Evolutionary conservation across 2,113 vertebrate genomes (phyloP), one percentile per base, ranked within the genome.

Genomic region (Trogon melanurus): DNA sequence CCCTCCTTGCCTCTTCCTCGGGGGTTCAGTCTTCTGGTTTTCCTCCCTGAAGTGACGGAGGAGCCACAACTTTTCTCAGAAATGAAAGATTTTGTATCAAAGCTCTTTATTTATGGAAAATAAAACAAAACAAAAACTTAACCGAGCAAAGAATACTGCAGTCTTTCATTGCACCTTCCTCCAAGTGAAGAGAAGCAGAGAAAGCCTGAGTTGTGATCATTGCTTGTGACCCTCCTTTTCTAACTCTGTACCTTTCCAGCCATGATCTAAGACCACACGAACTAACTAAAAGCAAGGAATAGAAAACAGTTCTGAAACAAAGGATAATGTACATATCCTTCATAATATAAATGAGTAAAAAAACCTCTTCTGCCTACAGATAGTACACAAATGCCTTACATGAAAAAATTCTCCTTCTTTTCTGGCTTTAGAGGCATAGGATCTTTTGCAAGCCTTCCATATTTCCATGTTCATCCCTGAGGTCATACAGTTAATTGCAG

Each of bases 311-410:
- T 53, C 5, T 27, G 4, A 16, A 10, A 23, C 18, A 29, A 16
- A 34, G 1, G 2, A 1, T 44, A 21, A 19, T 15, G n/a, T 7
- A 14, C 7, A 9, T 16, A 14, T 9, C 1, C 2, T 64, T 72
- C 44, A 29, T 79, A 29, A 61, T 17, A 13, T 32, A 53, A 57
- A 2, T 5, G 10, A 23, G 2, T 50, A 66, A 17, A 47, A 72
- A 81, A 51, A 0, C 6, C 6, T 79, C 12, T 16, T 79, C 32
- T 57, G 10, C 11, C 13, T 23, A 36, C 16, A 21, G 11, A 11
- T 21, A 47, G 3, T 6, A 10, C 6, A 57, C 17, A 56, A 67
- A 67, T 47, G 15, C 3, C 16, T 72, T 41, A 4, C 10, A 12
- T 16, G 6, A 3, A 41, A 74, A 41, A 10, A 41, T 41, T 57